Evolutionary conservation across 2,113 vertebrate genomes (phyloP).

Genomic region (Corythoichthys intestinalis): DNA sequence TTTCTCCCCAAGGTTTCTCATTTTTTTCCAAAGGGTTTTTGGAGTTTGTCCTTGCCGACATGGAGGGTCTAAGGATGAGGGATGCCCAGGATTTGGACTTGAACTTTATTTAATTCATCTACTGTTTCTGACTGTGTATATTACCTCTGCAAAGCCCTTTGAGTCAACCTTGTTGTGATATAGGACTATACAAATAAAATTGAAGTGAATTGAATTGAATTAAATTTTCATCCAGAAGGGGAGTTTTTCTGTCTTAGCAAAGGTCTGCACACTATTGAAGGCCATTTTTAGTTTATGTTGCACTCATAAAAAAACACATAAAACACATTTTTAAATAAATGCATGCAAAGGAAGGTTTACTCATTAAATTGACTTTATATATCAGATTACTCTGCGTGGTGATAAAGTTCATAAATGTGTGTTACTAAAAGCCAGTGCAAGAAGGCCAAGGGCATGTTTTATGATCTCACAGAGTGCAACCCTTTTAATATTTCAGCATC

Average conservation of each 20-base stretch:
- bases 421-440: conserved; percentile 10
- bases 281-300: neutral
- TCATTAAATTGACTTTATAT: neutral
- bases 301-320: neutral
- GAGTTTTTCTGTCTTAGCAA: neutral
- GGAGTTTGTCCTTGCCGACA: no score
- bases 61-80: no score
- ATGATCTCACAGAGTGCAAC: conserved; percentile 24
- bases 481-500: conserved; percentile 48
- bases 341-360: neutral
- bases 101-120: no score
- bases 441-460: conserved; percentile 18
- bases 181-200: no score
- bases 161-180: no score
- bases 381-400: neutral
- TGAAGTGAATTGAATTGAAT: neutral
- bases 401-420: conserved; percentile 17
- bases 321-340: neutral
- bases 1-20: no score
- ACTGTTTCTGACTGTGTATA: no score
- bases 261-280: neutral
- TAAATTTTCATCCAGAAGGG: neutral
- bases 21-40: no score
- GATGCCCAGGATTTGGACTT: no score
- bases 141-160: no score